Percentiles rank a stretch among this genome's conserved stretches.
These are phyloP conservation scores for Craterocephalus amniculus DNA, from an alignment of 2,797 vertebrate genomes.

Conservation along the genomic window DNA sequence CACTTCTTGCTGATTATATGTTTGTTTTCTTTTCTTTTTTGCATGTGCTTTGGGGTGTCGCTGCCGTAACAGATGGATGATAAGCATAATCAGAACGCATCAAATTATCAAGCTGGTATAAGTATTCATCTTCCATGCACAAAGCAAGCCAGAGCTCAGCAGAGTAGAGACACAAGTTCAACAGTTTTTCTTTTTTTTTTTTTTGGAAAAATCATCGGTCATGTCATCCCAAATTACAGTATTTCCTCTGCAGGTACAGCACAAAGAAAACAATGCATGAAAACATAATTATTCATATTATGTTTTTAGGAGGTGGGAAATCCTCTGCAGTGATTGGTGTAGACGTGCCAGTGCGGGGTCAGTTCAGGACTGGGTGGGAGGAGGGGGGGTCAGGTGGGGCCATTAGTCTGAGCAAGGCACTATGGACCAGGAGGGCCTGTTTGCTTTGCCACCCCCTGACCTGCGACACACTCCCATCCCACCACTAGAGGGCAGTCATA, in stretches of 20 bases:
- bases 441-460: conserved; percentile 60
- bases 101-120: conserved; percentile 51
- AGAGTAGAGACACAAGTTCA: conserved; percentile 68
- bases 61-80: conserved; percentile 47
- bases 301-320: conserved; percentile 36
- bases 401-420: conserved; percentile 78
- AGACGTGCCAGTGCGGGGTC: conserved; percentile 19
- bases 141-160: conserved; percentile 73
- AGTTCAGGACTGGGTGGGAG: conserved; percentile 53
- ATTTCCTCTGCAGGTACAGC: conserved; percentile 59
- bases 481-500: conserved; percentile 67
- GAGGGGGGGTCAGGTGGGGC: conserved; percentile 62
- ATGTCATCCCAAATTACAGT: conserved; percentile 72
- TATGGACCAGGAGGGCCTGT: conserved; percentile 56
- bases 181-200: conserved; percentile 39
- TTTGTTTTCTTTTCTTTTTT: conserved; percentile 15
- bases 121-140: conserved; percentile 63
- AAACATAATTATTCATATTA: conserved; percentile 33
- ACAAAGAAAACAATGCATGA: conserved; percentile 58
- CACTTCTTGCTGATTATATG: conserved; percentile 17
- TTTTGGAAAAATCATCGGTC: conserved; percentile 57
- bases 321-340: conserved; percentile 47
- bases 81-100: conserved; percentile 41
- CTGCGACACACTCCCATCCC: conserved; percentile 56
- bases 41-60: conserved; percentile 58